A percentile compares a stretch with the other conserved stretches of the same genome.
phyloP scores from a whole-genome alignment of 30 jellyfish, hydroid and myxozoan genomes.

The Turritopsis dohrnii region DNA sequence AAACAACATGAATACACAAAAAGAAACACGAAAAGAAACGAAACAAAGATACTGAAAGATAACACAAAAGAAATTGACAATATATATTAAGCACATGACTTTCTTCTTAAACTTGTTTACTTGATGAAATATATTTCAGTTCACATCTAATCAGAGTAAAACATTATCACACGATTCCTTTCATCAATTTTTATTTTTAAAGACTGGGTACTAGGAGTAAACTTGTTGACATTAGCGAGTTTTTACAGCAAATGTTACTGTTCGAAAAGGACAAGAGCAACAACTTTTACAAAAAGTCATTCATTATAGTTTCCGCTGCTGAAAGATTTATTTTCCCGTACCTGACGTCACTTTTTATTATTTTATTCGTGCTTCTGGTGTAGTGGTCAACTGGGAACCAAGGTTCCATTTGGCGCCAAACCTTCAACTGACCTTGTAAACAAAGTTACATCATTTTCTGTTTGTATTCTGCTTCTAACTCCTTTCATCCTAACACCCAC shows the following conservation, averaged over 20 bases:
- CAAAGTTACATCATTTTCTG: no score
- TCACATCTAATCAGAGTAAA: background rate
- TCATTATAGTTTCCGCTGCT: background rate
- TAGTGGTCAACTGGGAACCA: no score
- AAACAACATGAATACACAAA: no score
- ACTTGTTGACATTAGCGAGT: background rate
- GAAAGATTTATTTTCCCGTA: background rate
- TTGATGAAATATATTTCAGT: background rate
- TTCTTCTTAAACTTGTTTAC: background rate
- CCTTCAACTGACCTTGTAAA: no score
- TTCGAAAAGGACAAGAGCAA: background rate
- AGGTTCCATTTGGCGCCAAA: no score
- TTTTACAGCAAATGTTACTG: background rate
- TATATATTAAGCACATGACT: background rate
- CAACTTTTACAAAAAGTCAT: background rate
- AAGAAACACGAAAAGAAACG: no score
- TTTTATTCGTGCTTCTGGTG: no score
- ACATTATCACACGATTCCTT: background rate
- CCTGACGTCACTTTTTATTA: no score
- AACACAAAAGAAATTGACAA: background rate
- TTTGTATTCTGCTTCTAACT: no score
- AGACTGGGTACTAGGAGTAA: background rate
- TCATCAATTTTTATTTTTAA: background rate
- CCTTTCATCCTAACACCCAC: no score
- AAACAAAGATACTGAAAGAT: no score